Evolutionary conservation across 1,140 invertebrate species (phyloP).

Genomic region (Brachionus paranguensis): DNA sequence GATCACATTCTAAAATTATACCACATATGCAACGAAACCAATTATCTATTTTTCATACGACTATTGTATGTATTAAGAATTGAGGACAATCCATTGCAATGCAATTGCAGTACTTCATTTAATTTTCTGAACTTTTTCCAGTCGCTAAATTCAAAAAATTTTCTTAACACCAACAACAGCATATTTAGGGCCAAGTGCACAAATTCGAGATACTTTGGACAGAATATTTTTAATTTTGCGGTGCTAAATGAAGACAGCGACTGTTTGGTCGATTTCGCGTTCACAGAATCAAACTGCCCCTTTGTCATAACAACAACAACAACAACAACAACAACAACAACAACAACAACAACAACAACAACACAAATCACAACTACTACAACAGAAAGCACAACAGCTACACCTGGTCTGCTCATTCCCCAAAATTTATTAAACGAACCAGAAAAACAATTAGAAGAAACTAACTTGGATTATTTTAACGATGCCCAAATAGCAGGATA

Average conservation of each 20-base stretch:
- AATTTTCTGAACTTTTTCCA: not conserved
- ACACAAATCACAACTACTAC: not conserved
- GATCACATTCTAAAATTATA: constrained; percentile 19
- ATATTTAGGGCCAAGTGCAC: not conserved
- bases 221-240: constrained; percentile 27
- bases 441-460: not conserved
- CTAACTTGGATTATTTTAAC: not conserved
- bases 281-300: not conserved
- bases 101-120: not conserved
- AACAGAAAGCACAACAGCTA: not conserved
- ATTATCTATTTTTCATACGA: constrained; percentile 3
- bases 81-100: not conserved
- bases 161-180: not conserved
- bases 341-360: not conserved
- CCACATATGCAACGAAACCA: not conserved
- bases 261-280: not conserved
- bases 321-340: not conserved
- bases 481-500: constrained; percentile 18
- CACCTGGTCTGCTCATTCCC: not conserved
- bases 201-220: not conserved
- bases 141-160: not conserved
- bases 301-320: not conserved
- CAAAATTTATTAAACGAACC: constrained; percentile 30
- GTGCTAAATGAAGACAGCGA: not conserved
- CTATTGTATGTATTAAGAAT: constrained; percentile 3